Evolutionary conservation across 2,113 vertebrate genomes (phyloP), one percentile per base, ranked within the genome.

Genomic region (Lota lota): DNA sequence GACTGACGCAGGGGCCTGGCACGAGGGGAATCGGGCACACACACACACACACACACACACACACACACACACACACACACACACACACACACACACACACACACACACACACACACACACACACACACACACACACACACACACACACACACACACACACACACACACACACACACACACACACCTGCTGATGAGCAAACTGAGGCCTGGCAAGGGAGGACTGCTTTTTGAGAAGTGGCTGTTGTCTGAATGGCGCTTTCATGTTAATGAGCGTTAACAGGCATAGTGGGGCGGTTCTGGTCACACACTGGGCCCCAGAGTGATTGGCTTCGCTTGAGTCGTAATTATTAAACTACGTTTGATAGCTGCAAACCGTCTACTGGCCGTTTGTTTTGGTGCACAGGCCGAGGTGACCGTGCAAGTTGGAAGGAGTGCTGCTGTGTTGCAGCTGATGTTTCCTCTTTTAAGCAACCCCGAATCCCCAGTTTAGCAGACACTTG

Each of bases 301-400:
- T 33, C 20, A 77, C 85, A 78, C 59, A 66, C 85, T 86, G 87
- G 60, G 82, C 77, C 50, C 72, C 40, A 18, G 33, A 78, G 73
- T 76, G 83, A 82, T 83, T 76, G 76, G 76, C 77, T 76, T 86
- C 81, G 83, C 82, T 85, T 73, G 65, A 75, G 66, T 81, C 89
- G 86, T 84, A 88, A 86, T 88, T 88, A 88, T 87, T 85, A 88
- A 86, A 70, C 82, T 74, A 80, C 75, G 83, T 81, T 80, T 82
- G 83, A 80, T 75, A 75, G 77, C 80, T 70, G 73, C 80, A 79
- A 78, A 79, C 67, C 72, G 79, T 74, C 15, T 70, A 78, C 83
- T 47, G 83, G 85, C 84, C 75, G 22, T 67, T 83, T 88, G 80
- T 81, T 85, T 82, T 85, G 84, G 61, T 62, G 79, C 79, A 66